Evolutionary conservation across 2,797 vertebrate genomes (phyloP).

Genomic region (Anas acuta): DNA sequence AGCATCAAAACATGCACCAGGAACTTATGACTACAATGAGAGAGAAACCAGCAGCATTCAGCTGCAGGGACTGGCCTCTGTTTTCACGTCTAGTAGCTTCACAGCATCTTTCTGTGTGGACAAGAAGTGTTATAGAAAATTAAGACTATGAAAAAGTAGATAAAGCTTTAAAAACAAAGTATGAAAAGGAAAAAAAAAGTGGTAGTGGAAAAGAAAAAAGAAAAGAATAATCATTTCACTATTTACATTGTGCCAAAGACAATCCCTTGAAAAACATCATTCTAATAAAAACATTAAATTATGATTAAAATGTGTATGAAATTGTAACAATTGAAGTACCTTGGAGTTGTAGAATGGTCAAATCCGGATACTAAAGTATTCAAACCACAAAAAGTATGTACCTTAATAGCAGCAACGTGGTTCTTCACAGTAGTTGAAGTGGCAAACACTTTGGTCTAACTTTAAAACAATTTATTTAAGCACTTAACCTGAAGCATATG

Average conservation of each 20-base stretch:
- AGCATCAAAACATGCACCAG: constrained; percentile 67
- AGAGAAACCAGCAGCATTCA: constrained; percentile 73
- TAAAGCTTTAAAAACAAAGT: constrained; percentile 3
- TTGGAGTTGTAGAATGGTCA: neutral
- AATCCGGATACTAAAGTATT: neutral
- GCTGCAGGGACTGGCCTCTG: constrained; percentile 77
- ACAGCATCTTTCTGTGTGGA: constrained; percentile 78
- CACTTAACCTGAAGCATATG: neutral
- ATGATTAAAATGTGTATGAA: neutral
- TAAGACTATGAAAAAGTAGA: constrained; percentile 18
- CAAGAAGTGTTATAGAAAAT: constrained; percentile 69
- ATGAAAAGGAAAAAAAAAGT: constrained; percentile 21
- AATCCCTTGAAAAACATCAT: constrained; percentile 37
- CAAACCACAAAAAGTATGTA: neutral
- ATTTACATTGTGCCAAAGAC: constrained; percentile 48
- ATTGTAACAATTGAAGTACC: neutral
- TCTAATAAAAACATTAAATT: neutral
- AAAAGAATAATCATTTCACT: constrained; percentile 64
- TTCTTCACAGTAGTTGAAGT: neutral
- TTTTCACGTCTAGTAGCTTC: constrained; percentile 76
- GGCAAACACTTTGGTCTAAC: neutral
- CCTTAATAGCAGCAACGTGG: neutral
- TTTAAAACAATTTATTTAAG: neutral
- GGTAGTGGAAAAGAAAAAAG: constrained; percentile 65
- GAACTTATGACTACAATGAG: constrained; percentile 64